Evolutionary conservation across 2,797 vertebrate genomes (phyloP), one percentile per base, ranked within the genome.

Genomic region (Pteropus rufus): DNA sequence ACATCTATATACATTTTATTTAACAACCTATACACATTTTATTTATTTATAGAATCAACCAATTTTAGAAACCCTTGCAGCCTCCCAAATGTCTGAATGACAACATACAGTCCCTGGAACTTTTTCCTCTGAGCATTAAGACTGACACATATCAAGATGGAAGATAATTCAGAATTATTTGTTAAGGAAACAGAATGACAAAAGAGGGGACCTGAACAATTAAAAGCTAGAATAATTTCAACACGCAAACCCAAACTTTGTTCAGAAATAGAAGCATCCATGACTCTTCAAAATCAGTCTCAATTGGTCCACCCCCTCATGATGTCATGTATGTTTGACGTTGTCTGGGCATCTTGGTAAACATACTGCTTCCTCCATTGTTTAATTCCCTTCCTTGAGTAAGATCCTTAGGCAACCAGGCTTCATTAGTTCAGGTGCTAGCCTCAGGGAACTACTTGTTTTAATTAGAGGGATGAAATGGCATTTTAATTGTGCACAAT

Each of bases 401-500:
- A 92, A 96, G 95, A 97, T 96, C 94, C 96, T 96, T 85, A 94
- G 97, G 96, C 96, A 97, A 97, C 94, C 94, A 97, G 96, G 94
- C 96, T 98, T 97, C 97, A 97, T 98, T 98, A 97, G 97, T 96
- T 98, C 97, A 98, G 97, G 97, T 98, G 97, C 97, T 97, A 97
- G 97, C 97, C 97, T 98, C 96, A 29, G 97, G 97, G 97, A 98
- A 95, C 97, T 97, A 97, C 97, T 98, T 97, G 97, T 97, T 98
- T 98, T 98, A 98, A 98, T 98, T 97, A 98, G 97, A 97, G 94
- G 97, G 97, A 97, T 97, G 96, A 98, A 98, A 98, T 98, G 97
- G 97, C 97, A 97, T 98, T 98, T 98, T 98, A 98, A 98, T 98
- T 98, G 97, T 98, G 97, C 87, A 77, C 97, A 97, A 97, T 97